Evolutionary conservation across 2,113 vertebrate species (phyloP).

Genomic region (Genyomyrus donnyi): DNA sequence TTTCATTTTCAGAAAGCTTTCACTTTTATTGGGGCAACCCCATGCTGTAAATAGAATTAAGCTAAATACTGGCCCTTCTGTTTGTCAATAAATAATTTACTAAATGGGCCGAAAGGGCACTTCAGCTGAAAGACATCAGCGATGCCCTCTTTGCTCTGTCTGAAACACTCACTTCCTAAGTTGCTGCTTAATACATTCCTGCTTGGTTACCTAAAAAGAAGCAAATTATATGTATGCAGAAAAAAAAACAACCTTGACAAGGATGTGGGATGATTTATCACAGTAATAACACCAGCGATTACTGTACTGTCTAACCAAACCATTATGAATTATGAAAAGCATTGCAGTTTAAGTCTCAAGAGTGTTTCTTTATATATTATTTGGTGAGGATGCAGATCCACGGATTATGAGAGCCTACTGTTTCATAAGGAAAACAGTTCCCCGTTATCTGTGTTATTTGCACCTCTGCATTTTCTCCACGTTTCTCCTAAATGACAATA

Average conservation of each 20-base stretch:
- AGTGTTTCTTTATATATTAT: neutral
- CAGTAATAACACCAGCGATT: constrained; percentile 26
- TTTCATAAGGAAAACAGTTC: neutral
- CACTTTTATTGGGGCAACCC: neutral
- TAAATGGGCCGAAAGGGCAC: too few species aligned
- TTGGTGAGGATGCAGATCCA: neutral
- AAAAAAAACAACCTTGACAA: constrained; percentile 42
- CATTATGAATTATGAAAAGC: neutral
- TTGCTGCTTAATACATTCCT: neutral
- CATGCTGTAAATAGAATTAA: neutral
- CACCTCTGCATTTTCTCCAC: neutral
- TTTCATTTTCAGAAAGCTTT: neutral
- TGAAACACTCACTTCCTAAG: neutral
- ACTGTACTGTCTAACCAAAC: neutral
- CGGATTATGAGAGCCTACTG: neutral
- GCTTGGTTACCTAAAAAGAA: constrained; percentile 16
- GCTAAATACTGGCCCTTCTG: neutral
- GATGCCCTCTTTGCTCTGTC: neutral
- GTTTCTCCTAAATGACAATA: neutral
- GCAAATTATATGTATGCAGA: constrained; percentile 40
- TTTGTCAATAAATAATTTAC: neutral
- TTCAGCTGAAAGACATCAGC: neutral
- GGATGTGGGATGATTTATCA: constrained; percentile 24
- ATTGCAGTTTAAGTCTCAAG: neutral
- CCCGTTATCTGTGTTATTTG: neutral